These are phyloP conservation scores for Melinaea marsaeus DNA, from an alignment of 2,888 invertebrate species.

Conservation along the genomic window DNA sequence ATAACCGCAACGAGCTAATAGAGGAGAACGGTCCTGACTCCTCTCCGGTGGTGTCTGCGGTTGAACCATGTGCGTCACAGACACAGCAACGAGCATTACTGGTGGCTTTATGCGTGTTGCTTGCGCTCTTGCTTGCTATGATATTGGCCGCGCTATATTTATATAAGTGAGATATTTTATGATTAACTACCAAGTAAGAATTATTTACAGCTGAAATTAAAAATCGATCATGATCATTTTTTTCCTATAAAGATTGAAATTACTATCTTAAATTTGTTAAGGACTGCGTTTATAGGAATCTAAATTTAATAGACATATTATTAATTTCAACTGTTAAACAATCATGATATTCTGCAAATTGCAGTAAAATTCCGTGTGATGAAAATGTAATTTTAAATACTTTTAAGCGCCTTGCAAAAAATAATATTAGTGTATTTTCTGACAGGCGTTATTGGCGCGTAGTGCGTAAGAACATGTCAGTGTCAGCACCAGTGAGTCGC, in stretches of 20 bases:
- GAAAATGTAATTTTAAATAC: background rate
- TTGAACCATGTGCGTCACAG: constrained; percentile 86
- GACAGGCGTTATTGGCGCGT: constrained; percentile 86
- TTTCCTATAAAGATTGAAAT: too few relatives aligned
- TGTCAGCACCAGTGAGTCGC: constrained; percentile 59
- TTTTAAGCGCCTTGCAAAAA: background rate
- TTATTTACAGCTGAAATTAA: too few relatives aligned
- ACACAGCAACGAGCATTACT: constrained; percentile 92
- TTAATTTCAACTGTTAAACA: too few relatives aligned
- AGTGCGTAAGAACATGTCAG: constrained; percentile 83
- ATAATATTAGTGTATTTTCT: background rate
- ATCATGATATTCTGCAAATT: too few relatives aligned
- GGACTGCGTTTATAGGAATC: too few relatives aligned
- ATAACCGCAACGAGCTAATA: constrained; percentile 85
- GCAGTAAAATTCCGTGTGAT: too few relatives aligned
- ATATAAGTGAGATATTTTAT: constrained; percentile 78
- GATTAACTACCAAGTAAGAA: too few relatives aligned
- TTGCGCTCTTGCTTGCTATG: constrained; percentile 85
- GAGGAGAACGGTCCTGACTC: constrained; percentile 83
- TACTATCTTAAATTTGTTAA: too few relatives aligned
- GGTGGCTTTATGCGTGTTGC: constrained; percentile 85
- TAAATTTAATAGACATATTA: too few relatives aligned
- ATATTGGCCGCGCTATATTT: constrained; percentile 85
- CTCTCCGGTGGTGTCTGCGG: constrained; percentile 81
- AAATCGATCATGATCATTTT: too few relatives aligned